Evolutionary conservation across 2,888 invertebrate genomes (phyloP).

Genomic region (Eupithecia subumbrata): DNA sequence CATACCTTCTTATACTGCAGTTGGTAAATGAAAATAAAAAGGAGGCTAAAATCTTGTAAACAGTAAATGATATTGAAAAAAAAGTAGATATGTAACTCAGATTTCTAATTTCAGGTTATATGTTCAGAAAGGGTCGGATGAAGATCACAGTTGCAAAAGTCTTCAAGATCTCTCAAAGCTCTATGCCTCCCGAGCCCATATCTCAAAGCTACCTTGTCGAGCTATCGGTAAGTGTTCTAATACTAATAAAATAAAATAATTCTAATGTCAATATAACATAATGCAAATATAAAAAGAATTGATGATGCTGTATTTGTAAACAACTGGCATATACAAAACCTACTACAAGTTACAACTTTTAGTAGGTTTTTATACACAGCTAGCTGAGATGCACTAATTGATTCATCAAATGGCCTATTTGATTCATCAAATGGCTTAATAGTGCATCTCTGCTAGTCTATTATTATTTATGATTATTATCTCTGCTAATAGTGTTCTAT

Average conservation of each 20-base stretch:
- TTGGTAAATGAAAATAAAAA: neutral
- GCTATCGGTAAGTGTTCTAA: constrained; percentile 85
- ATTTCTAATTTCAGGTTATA: constrained; percentile 84
- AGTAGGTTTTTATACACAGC: no score
- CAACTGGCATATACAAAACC: neutral
- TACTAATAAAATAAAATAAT: no score
- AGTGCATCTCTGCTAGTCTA: neutral
- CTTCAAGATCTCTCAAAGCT: constrained; percentile 89
- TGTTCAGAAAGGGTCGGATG: constrained; percentile 98
- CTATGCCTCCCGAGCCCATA: constrained; percentile 92
- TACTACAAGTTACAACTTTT: no score
- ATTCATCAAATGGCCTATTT: neutral
- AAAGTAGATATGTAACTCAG: neutral
- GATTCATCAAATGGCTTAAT: neutral
- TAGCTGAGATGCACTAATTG: no score
- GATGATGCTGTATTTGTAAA: neutral
- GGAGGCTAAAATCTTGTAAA: neutral
- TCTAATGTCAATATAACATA: neutral
- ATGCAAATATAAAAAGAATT: neutral
- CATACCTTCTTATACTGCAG: neutral
- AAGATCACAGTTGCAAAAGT: constrained; percentile 98
- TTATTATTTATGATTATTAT: no score
- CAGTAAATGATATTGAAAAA: neutral
- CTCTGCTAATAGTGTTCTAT: neutral
- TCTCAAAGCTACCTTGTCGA: constrained; percentile 97